A percentile compares a stretch with the other conserved stretches of the same genome.
phyloP scores from a whole-genome alignment of 1,140 invertebrate species.

The Drosophila elegans region DNA sequence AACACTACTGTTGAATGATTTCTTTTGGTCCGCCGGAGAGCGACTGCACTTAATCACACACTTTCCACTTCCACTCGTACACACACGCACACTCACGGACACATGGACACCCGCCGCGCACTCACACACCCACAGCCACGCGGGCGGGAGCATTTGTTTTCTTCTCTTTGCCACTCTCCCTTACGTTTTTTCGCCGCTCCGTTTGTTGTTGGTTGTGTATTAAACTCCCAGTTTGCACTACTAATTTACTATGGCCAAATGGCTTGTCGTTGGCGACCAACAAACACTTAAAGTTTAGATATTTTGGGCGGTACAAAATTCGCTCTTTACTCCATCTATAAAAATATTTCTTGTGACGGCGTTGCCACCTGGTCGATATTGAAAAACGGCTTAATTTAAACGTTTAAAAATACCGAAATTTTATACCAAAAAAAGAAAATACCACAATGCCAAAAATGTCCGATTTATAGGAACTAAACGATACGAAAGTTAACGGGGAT shows the following conservation, averaged over 20 bases:
- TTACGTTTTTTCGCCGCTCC: constrained; percentile 32
- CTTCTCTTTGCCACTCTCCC: constrained; percentile 22
- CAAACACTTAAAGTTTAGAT: constrained; percentile 48
- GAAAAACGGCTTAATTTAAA: no score
- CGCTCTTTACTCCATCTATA: not conserved
- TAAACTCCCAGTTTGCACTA: not conserved
- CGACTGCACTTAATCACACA: constrained; percentile 69
- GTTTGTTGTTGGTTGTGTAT: not conserved
- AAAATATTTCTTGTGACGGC: no score
- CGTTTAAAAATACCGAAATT: not conserved
- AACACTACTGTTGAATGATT: constrained; percentile 62
- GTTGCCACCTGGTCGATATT: no score
- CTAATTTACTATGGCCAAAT: constrained; percentile 10
- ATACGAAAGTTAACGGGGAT: no score
- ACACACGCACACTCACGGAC: constrained; percentile 3
- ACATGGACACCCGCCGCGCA: constrained; percentile 33
- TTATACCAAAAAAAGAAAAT: not conserved
- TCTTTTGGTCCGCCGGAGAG: constrained; percentile 20
- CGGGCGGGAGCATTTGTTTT: constrained; percentile 47
- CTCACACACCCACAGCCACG: constrained; percentile 23
- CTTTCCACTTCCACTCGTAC: constrained; percentile 49
- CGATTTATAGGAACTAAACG: no score
- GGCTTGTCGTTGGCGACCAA: constrained; percentile 7
- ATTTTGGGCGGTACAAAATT: constrained; percentile 58
- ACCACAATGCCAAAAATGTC: not conserved